Conservation (phyloP, 1,140 invertebrate species). For the Microplitis demolitor region DNA sequence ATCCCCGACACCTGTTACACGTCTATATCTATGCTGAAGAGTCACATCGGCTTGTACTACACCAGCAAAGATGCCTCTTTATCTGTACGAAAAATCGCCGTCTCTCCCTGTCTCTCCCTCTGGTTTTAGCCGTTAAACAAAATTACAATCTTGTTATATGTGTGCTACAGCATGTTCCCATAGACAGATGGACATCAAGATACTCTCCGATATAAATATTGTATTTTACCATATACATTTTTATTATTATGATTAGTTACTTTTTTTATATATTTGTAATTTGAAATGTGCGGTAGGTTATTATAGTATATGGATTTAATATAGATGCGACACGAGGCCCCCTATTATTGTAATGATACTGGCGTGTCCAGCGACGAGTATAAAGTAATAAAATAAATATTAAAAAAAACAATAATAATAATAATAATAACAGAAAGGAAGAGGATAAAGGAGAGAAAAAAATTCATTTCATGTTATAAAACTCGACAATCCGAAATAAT, state of each 20-base stretch:
- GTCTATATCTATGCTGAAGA: neutral
- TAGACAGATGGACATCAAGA: neutral
- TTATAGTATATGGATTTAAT: neutral
- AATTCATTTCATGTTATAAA: neutral
- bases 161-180: neutral
- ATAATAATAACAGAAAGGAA: neutral
- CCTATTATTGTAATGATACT: slow-evolving; percentile 10
- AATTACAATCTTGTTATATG: neutral
- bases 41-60: slow-evolving; percentile 16
- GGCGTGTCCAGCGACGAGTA: neutral
- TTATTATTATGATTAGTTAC: neutral
- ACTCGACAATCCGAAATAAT: slow-evolving; percentile 1
- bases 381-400: neutral
- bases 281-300: neutral
- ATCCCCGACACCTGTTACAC: slow-evolving; percentile 18
- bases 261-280: neutral
- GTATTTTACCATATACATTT: neutral
- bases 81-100: slow-evolving; percentile 8
- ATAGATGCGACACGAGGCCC: slow-evolving; percentile 5
- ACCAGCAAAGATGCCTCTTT: neutral
- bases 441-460: neutral
- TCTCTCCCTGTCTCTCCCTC: neutral
- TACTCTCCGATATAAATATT: neutral
- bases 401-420: no score
- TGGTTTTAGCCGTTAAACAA: neutral